A percentile compares a stretch with the other conserved stretches of the same genome.
Evolutionary conservation across 1,140 invertebrate species (phyloP).

Genomic region (Brachionus rubens): DNA sequence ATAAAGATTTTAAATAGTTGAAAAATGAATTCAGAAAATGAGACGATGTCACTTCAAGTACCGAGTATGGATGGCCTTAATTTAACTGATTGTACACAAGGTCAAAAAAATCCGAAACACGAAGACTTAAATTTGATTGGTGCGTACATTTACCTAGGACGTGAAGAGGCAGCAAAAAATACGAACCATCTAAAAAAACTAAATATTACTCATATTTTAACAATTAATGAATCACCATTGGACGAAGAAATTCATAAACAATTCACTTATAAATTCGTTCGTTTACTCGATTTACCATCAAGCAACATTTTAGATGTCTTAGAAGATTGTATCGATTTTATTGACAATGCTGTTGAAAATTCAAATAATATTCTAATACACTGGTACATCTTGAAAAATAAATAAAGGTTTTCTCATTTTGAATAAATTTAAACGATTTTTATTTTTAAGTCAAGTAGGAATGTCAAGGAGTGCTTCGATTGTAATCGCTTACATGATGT

Average conservation of each 20-base stretch:
- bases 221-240: not conserved
- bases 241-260: not conserved
- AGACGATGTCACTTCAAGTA: not conserved
- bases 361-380: slow-evolving; percentile 17
- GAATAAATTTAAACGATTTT: too few relatives aligned
- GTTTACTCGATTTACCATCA: not conserved
- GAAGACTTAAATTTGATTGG: not conserved
- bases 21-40: not conserved
- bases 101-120: not conserved
- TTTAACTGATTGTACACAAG: not conserved
- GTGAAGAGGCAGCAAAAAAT: not conserved
- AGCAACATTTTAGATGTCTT: not conserved
- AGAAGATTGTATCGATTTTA: slow-evolving; percentile 7
- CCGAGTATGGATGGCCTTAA: not conserved
- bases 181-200: not conserved
- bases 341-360: not conserved
- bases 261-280: not conserved
- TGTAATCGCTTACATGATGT: slow-evolving; percentile 21
- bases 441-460: not conserved
- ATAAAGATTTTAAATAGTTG: too few relatives aligned
- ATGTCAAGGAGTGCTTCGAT: slow-evolving; percentile 16
- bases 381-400: not conserved
- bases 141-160: not conserved
- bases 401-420: not conserved
- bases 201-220: not conserved